A percentile compares a stretch with the other conserved stretches of the same genome.
These are phyloP conservation scores for Solen grandis DNA, from an alignment of 1,140 invertebrate species.

Conservation along the genomic window DNA sequence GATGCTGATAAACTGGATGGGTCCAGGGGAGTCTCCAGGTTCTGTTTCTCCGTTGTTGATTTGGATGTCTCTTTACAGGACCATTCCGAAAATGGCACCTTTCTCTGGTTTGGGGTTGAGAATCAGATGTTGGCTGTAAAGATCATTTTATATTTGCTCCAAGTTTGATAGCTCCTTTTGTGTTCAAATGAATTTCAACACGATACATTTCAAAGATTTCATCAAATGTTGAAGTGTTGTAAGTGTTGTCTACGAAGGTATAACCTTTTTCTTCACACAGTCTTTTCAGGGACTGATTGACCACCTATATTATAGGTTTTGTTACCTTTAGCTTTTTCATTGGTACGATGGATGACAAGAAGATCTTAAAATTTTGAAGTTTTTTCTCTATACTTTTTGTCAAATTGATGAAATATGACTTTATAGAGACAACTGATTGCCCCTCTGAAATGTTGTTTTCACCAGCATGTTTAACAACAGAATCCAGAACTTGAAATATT, in stretches of 20 bases:
- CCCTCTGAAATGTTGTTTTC: conserved; percentile 1
- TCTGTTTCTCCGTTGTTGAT: no score
- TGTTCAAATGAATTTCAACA: background rate
- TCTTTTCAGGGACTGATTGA: background rate
- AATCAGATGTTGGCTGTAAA: background rate
- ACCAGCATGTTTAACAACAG: background rate
- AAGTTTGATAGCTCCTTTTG: background rate
- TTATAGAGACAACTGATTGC: no score
- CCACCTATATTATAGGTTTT: background rate
- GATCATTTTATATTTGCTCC: background rate
- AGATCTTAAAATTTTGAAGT: background rate
- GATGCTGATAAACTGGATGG: background rate
- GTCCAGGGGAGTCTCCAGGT: background rate
- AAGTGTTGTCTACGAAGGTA: background rate
- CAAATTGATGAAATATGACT: no score
- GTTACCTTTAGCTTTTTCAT: background rate
- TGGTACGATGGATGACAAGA: background rate
- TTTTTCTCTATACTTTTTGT: background rate
- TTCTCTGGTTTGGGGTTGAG: background rate
- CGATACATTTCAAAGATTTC: background rate
- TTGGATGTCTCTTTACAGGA: no score
- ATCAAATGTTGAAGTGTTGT: background rate
- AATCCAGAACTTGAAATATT: background rate
- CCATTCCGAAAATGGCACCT: no score
- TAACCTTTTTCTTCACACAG: background rate